Evolutionary conservation across 2,113 vertebrate genomes (phyloP), one percentile per base, ranked within the genome.

Genomic region (Dipodomys stephensi): DNA sequence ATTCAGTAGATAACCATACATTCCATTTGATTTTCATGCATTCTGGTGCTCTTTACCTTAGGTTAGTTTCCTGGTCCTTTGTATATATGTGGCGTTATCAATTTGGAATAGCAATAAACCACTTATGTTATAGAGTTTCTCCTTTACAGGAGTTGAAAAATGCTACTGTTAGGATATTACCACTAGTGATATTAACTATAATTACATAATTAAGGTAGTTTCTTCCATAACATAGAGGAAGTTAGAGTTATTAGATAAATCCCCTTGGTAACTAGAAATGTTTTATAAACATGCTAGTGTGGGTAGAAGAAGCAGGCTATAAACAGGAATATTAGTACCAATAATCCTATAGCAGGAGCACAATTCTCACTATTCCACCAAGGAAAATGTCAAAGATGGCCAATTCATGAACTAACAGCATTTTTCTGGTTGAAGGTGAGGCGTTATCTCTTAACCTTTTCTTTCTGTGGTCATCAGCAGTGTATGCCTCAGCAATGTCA

Each of bases 381-480:
- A 30, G 22, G 78, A 96, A 94, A 96, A 90, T 81, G 85, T 78
- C 78, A 81, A 18, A 81, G 73, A 97, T 83, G 92, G 60, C 25
- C 85, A 93, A 7, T 64, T 32, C 69, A 20, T 83, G 35, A 93
- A 93, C 62, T 77, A 69, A 91, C 53, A 91, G 60, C 64, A 93
- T 82, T 92, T 95, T 95, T 84, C 68, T 91, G 88, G 76, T 15
- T n/a, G 19, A 95, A 96, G 88, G 46, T 20, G 30, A 96, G 87
- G 92, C 86, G 96, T 6, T 84, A 64, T 30, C 76, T 3, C 39
- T 97, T 57, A 96, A 78, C 78, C 78, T 39, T 39, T 39, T 95
- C 32, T 84, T 87, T 83, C 76, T 92, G 84, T 83, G 68, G 87
- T 87, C 84, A 78, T 44, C 88, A 94, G 76, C 65, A 84, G 74